phyloP scores from a whole-genome alignment of 2,888 invertebrate genomes.

The Ditylenchus weischeri region DNA sequence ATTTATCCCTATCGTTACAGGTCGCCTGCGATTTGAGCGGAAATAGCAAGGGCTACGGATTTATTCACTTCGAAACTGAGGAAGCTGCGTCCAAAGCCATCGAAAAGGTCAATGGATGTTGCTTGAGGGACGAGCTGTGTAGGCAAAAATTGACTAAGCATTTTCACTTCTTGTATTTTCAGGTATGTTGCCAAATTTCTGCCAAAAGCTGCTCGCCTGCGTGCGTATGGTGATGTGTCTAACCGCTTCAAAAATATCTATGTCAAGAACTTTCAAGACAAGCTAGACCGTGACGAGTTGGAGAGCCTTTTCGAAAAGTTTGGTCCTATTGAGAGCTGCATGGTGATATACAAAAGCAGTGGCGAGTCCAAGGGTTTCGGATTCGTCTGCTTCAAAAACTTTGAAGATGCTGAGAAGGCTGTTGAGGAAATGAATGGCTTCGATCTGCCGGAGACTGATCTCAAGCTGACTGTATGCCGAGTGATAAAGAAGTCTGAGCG shows the following conservation, averaged over 20 bases:
- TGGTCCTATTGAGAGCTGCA: constrained; percentile 44
- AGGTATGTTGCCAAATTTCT: constrained; percentile 90
- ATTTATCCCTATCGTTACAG: neutral
- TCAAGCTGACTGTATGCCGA: constrained; percentile 80
- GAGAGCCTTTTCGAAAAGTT: constrained; percentile 81
- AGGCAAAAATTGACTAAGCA: constrained; percentile 38
- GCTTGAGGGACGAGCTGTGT: constrained; percentile 89
- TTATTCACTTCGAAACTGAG: constrained; percentile 54
- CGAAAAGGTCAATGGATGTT: constrained; percentile 98
- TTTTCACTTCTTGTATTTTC: constrained; percentile 20
- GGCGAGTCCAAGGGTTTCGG: constrained; percentile 80
- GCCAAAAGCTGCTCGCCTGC: constrained; percentile 93
- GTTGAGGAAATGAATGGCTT: constrained; percentile 73
- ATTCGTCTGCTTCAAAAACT: constrained; percentile 95
- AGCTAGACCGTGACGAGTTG: constrained; percentile 85
- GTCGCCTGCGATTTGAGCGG: constrained; percentile 61
- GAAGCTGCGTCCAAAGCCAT: constrained; percentile 73
- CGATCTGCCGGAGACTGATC: neutral
- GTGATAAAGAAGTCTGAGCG: constrained; percentile 98
- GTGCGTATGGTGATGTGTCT: constrained; percentile 90
- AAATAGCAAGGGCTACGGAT: constrained; percentile 62
- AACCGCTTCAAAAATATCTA: constrained; percentile 92
- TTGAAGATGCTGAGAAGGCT: constrained; percentile 89
- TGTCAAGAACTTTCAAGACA: constrained; percentile 89
- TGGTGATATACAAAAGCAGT: constrained; percentile 40